These are phyloP conservation scores for Caranx ignobilis DNA, from an alignment of 2,113 vertebrate genomes.

Conservation along the genomic window DNA sequence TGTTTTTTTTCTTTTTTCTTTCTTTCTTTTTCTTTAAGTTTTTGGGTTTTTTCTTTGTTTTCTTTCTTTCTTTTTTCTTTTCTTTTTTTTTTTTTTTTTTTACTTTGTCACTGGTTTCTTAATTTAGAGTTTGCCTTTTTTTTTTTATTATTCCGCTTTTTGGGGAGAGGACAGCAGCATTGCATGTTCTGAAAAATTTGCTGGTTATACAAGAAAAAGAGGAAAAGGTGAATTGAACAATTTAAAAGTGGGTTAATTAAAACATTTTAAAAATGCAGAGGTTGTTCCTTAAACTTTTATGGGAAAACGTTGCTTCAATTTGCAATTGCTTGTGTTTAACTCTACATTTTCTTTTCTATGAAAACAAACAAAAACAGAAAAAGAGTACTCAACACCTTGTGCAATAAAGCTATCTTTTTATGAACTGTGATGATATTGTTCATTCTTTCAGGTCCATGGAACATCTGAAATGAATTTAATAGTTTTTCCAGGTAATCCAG, in stretches of 20 bases:
- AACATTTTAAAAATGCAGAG: constrained; percentile 78
- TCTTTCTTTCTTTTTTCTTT: constrained; percentile 51
- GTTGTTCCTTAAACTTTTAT: constrained; percentile 84
- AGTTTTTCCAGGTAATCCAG: neutral
- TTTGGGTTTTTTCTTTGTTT: constrained; percentile 64
- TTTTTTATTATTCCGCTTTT: constrained; percentile 57
- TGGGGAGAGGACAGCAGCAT: constrained; percentile 83
- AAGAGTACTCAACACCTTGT: constrained; percentile 94
- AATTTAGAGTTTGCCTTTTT: constrained; percentile 58
- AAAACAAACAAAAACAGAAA: constrained; percentile 92
- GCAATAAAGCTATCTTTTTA: constrained; percentile 99
- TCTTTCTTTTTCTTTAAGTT: constrained; percentile 46
- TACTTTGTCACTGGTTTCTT: constrained; percentile 56
- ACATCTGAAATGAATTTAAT: neutral
- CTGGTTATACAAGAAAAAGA: constrained; percentile 87
- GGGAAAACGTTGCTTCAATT: constrained; percentile 91
- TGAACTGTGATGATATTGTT: constrained; percentile 66
- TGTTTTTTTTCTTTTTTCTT: constrained; percentile 69
- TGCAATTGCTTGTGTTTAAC: constrained; percentile 99
- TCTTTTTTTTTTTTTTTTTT: constrained; percentile 65
- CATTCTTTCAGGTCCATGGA: constrained; percentile 31
- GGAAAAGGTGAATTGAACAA: constrained; percentile 71
- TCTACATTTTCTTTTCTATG: constrained; percentile 97
- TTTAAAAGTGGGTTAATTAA: constrained; percentile 65
- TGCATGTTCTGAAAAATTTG: constrained; percentile 94